Evolutionary conservation across 2,113 vertebrate species (phyloP), one percentile per base, ranked within the genome.

Genomic region (Hepsetus odoe): DNA sequence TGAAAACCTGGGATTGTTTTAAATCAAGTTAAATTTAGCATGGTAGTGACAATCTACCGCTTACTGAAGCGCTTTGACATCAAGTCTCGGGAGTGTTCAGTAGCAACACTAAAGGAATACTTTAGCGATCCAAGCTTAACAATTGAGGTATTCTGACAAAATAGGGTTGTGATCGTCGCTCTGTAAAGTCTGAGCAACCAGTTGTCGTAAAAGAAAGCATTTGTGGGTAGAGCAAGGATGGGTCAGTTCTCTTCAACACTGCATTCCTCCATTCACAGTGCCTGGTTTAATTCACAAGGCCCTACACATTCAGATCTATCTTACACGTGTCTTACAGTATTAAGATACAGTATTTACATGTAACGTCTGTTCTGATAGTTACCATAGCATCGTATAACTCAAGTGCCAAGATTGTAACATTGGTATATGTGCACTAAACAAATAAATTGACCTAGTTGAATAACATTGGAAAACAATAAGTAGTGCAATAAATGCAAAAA

Each of bases 351-450:
- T 82, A 84, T 85, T 83, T 86, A 87, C 84, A 88, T 64, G 33
- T 81, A 87, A 71, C 69, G 18, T 80, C 81, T 79, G 46, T 83
- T 72, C 69, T 24, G 73, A 76, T 84, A 82, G 58, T 80, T 33
- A 76, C 38, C 44, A 80, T 83, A 0, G 65, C 35, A 77, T 77
- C 53, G 56, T 40, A 83, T 82, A n/a, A 85, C 85, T 84, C 86
- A 87, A 89, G 89, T 89, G 87, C 89, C 85, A 80, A 58, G 28
- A 62, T 67, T 85, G 74, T 85, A 88, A 86, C 66, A 82, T 85
- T 24, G 72, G 53, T 83, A 71, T 77, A 87, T 81, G 79, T 72
- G 82, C 32, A 72, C 77, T 77, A 82, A 56, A 86, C 22, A 80
- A 85, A 85, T 2, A 88, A 86, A 3, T 88, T 86, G 87, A 59